phyloP scores from a whole-genome alignment of 2,888 invertebrate species.

The Drosophila peninsularis region DNA sequence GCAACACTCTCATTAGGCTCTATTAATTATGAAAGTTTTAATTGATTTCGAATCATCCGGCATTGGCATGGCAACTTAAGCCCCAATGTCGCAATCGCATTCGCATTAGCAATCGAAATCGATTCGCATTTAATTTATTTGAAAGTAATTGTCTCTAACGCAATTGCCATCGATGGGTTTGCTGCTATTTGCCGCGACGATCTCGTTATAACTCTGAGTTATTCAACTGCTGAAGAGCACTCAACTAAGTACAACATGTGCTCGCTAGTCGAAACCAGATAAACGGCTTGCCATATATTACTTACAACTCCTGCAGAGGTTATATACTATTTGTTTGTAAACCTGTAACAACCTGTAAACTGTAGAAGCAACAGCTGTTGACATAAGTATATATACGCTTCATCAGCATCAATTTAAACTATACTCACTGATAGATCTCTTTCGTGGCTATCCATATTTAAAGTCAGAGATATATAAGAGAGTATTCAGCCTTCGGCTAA shows the following conservation, averaged over 20 bases:
- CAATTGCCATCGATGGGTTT: conserved; percentile 42
- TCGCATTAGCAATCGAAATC: conserved; percentile 22
- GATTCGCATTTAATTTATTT: conserved; percentile 53
- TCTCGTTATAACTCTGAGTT: conserved; percentile 39
- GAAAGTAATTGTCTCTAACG: conserved; percentile 51
- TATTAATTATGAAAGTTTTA: conserved; percentile 67
- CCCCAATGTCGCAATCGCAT: conserved; percentile 19
- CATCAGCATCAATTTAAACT: not conserved
- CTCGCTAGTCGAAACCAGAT: conserved; percentile 16
- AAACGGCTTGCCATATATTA: conserved; percentile 40
- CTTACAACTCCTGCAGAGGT: not conserved
- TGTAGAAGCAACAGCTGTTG: not conserved
- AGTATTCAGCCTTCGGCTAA: not conserved
- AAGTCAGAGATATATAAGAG: too few relatives aligned
- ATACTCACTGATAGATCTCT: not conserved
- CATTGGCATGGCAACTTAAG: conserved; percentile 18
- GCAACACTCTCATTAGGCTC: conserved; percentile 44
- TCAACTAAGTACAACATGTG: conserved; percentile 20
- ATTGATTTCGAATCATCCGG: conserved; percentile 39
- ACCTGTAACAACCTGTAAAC: too few relatives aligned
- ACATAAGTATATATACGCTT: not conserved
- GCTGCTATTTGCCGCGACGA: conserved; percentile 34
- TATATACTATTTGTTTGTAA: not conserved
- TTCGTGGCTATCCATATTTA: too few relatives aligned
- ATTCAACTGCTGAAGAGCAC: conserved; percentile 40